Evolutionary conservation across 2,113 vertebrate genomes (phyloP).

Genomic region (Oxyruncus cristatus): DNA sequence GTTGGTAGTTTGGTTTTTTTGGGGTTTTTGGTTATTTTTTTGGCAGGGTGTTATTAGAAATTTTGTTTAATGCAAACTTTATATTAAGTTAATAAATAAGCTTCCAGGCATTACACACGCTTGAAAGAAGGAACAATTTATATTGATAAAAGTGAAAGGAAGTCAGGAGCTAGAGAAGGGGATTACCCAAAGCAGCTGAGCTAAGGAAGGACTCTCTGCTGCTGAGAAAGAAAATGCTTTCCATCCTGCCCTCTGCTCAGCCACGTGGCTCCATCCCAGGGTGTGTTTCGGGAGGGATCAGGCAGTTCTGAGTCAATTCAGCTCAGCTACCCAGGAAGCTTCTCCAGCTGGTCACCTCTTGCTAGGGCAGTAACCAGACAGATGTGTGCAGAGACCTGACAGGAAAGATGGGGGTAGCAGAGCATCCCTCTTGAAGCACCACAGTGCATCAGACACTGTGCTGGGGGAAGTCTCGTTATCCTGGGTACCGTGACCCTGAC

Average conservation of each 20-base stretch:
- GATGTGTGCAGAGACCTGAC: neutral
- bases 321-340: neutral
- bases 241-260: neutral
- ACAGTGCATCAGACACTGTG: neutral
- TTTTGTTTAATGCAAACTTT: neutral
- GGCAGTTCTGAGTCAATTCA: neutral
- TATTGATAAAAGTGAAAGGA: neutral
- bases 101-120: rapidly evolving
- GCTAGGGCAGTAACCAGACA: too few relatives aligned
- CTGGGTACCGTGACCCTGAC: too few relatives aligned
- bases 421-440: neutral
- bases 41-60: neutral
- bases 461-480: too few relatives aligned
- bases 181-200: neutral
- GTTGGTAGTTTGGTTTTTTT: neutral
- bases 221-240: neutral
- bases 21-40: neutral
- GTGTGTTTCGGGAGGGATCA: neutral
- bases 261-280: rapidly evolving
- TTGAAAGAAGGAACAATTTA: neutral
- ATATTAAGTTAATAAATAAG: neutral
- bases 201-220: neutral
- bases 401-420: neutral
- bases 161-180: neutral
- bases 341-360: too few relatives aligned